These are phyloP conservation scores for Caenorhabditis sulstoni DNA, from an alignment of 2,888 invertebrate genomes.

Conservation along the genomic window DNA sequence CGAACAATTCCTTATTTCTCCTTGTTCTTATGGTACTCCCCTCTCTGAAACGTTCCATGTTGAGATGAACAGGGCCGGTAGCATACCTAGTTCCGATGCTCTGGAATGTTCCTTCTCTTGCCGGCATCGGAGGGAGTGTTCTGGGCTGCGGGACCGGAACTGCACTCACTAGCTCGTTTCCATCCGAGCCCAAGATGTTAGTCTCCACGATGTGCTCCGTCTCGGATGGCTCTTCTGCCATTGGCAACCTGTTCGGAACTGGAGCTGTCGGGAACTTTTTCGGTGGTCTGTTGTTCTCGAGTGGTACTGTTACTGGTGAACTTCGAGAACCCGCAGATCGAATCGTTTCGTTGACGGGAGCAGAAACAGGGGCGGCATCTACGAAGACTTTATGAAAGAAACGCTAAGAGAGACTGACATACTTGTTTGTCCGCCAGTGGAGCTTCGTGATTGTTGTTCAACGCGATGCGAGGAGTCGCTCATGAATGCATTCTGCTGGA, in stretches of 20 bases:
- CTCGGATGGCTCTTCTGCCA: constrained; percentile 24
- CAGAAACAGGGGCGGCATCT: constrained; percentile 3
- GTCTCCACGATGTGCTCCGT: constrained; percentile 21
- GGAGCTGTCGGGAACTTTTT: constrained; percentile 45
- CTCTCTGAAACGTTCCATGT: constrained; percentile 50
- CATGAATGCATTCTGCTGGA: constrained; percentile 55
- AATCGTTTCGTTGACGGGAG: neutral
- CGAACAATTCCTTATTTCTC: constrained; percentile 67
- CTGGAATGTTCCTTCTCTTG: constrained; percentile 59
- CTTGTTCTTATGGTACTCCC: constrained; percentile 62
- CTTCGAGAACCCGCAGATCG: neutral
- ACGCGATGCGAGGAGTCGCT: constrained; percentile 13
- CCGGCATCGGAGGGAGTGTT: constrained; percentile 57
- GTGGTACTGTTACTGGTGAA: constrained; percentile 11
- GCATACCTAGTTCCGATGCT: constrained; percentile 57
- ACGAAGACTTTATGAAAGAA: neutral
- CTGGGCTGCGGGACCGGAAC: constrained; percentile 42
- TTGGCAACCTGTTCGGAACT: constrained; percentile 32
- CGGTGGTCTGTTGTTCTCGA: constrained; percentile 27
- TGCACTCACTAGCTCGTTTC: constrained; percentile 28
- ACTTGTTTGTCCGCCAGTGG: constrained; percentile 13
- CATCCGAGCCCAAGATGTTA: neutral
- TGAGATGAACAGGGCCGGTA: neutral
- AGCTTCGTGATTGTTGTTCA: constrained; percentile 8
- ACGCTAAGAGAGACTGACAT: neutral